Evolutionary conservation across 2,888 invertebrate genomes (phyloP).

Genomic region (Polyommatus iphigenia): DNA sequence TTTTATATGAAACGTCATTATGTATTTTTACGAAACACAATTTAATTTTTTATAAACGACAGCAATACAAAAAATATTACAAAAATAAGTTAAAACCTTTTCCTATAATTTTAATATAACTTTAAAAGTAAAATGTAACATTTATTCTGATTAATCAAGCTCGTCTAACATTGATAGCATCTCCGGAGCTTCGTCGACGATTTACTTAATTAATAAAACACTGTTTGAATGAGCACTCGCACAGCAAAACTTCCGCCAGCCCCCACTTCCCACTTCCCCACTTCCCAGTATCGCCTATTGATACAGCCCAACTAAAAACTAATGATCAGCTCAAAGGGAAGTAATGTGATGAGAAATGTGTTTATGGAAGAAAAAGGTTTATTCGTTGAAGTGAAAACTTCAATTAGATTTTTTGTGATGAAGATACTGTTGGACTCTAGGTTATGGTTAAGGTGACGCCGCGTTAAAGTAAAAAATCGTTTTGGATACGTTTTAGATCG

Average conservation of each 20-base stretch:
- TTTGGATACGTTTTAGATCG: too few species aligned
- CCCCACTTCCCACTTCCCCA: neutral
- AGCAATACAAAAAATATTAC: neutral
- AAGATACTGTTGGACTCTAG: too few species aligned
- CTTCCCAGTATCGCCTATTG: neutral
- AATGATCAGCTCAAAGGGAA: neutral
- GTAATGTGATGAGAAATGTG: neutral
- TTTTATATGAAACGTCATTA: too few species aligned
- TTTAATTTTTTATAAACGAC: neutral
- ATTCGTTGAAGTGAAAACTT: neutral
- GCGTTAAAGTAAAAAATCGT: too few species aligned
- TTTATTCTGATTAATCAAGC: neutral
- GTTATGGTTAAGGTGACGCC: too few species aligned
- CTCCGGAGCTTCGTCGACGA: constrained; percentile 5
- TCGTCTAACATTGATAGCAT: neutral
- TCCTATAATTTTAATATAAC: neutral
- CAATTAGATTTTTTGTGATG: neutral
- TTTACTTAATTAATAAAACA: constrained; percentile 21
- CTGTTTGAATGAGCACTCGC: constrained; percentile 8
- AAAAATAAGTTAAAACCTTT: neutral
- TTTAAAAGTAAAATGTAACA: neutral
- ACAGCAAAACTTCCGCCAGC: neutral
- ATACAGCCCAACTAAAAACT: neutral
- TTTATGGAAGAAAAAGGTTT: neutral
- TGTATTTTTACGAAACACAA: neutral